Conservation (phyloP, 2,797 vertebrate genomes). For the Amphiprion clarkii region DNA sequence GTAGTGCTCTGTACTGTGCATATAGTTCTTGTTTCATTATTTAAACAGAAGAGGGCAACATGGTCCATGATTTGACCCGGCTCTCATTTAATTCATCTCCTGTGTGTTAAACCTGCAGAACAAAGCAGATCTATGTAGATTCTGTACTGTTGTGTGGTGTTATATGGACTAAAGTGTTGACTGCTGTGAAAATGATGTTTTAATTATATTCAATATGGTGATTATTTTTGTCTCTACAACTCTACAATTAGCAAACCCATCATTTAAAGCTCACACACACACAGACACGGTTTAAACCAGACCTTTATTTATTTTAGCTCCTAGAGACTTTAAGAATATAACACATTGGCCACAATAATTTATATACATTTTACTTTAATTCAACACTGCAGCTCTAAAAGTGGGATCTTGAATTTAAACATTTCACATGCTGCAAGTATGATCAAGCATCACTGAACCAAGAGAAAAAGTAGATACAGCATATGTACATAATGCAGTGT, state of each 20-base stretch:
- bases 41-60: conserved; percentile 80
- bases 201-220: neutral
- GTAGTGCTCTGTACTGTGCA: conserved; percentile 1
- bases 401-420: neutral
- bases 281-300: neutral
- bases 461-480: neutral
- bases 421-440: neutral
- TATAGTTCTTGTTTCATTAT: conserved; percentile 51
- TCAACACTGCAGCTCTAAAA: neutral
- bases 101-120: conserved; percentile 19
- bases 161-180: conserved; percentile 7
- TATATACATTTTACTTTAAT: neutral
- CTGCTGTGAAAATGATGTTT: neutral
- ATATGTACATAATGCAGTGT: neutral
- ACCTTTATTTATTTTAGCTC: conserved; percentile 28
- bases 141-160: neutral
- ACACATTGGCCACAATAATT: neutral
- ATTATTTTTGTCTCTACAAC: neutral
- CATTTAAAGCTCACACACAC: neutral
- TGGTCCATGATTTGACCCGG: conserved; percentile 57
- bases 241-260: neutral
- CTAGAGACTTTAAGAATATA: neutral
- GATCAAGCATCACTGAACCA: neutral
- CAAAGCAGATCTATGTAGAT: conserved; percentile 18
- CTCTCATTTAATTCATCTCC: conserved; percentile 35